Evolutionary conservation across 2,888 invertebrate genomes (phyloP).

Genomic region (Stegophylla sp.): DNA sequence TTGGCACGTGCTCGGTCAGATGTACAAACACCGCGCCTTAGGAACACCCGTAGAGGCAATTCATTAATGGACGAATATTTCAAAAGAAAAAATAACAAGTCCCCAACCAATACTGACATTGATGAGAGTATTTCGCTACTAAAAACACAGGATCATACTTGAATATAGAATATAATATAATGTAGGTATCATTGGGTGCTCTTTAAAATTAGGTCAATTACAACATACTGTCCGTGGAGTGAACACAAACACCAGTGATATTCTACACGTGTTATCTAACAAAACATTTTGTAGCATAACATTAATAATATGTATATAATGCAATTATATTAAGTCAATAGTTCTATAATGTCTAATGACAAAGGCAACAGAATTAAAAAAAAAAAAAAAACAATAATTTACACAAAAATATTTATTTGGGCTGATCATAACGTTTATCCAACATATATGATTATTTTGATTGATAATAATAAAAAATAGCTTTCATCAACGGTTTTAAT

Average conservation of each 20-base stretch:
- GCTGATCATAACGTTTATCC: background rate
- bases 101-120: conserved; percentile 43
- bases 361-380: background rate
- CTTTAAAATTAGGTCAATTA: conserved; percentile 8
- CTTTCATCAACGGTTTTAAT: background rate
- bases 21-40: conserved; percentile 52
- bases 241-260: conserved; percentile 14
- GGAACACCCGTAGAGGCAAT: conserved; percentile 49
- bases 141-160: conserved; percentile 19
- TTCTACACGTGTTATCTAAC: conserved; percentile 7
- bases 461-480: background rate
- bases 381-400: background rate
- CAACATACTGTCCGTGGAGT: conserved; percentile 10
- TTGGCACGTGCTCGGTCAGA: conserved; percentile 52
- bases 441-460: no score
- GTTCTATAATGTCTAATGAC: no score
- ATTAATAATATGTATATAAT: background rate
- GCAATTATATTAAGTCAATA: background rate
- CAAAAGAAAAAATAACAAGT: conserved; percentile 49
- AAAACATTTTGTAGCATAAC: background rate
- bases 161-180: background rate
- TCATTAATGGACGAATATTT: conserved; percentile 41
- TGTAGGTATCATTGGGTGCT: background rate
- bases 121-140: conserved; percentile 44
- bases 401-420: background rate